Base-by-base conservation (phyloP, 2,888 invertebrate species). In the Pterobdella sp. region DNA sequence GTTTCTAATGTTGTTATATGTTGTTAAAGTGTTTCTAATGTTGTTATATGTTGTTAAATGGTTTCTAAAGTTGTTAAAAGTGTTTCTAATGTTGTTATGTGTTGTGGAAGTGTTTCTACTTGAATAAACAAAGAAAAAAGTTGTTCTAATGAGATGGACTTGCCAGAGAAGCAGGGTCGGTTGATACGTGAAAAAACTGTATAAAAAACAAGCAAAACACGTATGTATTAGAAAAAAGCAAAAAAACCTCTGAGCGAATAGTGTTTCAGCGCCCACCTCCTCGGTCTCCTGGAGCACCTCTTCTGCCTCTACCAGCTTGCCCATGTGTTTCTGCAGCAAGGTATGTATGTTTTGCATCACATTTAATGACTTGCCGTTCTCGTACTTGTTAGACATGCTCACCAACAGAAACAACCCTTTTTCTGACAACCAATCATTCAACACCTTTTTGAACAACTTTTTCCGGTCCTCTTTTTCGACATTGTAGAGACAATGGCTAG, bases 251-350 rank as follows among this genome's bases (percentile, higher is more conserved):
- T 56, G 14, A n/a, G 60, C 7, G 14, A n/a, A 42, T 22, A 42
- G 10, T 22, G 22, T 22, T 22, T 42, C 22, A 3, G n/a, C 60
- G 3, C 60, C 60, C 60, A 56, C 26, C 60, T 56, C 60, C 26
- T 56, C 10, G n/a, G 60, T 26, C 60, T 56, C 60, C n/a, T 56
- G 14, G n/a, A 56, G 26, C 60, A 56, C 60, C 60, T 56, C 60
- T 22, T 56, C 60, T n/a, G n/a, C 60, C 60, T 56, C 60, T 26
- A n/a, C 18, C 10, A 56, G n/a, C 60, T 22, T 56, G 4, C n/a
- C 60, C 60, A 56, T 56, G 4, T 26, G 60, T 22, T 56, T 3
- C n/a, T 56, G 18, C 60, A 56, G 60, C 4, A 56, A 3, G 60
- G 3, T n/a, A 26, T 56, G 60, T 4, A 56, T 7, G 60, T 56